phyloP scores from a whole-genome alignment of 2,113 vertebrate species.

The Cyanoramphus novaezelandiae region DNA sequence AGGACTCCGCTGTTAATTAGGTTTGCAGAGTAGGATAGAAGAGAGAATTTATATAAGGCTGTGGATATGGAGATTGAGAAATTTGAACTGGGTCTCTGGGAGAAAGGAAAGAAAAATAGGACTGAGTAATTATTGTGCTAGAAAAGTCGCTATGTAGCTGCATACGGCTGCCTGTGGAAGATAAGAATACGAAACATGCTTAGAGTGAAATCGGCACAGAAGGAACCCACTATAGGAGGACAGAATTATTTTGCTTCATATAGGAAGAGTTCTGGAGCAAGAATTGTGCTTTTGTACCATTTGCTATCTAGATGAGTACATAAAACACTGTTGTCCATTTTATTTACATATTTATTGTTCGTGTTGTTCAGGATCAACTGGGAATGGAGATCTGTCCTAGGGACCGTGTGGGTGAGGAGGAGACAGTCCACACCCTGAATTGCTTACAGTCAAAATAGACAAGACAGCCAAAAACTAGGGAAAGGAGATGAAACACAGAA shows the following conservation, averaged over 20 bases:
- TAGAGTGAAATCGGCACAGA: background rate
- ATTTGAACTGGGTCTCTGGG: background rate
- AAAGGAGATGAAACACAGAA: background rate
- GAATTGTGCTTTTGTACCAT: background rate
- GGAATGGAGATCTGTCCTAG: background rate
- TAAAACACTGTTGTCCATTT: background rate
- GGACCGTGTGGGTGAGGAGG: background rate
- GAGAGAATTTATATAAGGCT: background rate
- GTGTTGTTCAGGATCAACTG: background rate
- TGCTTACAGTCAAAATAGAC: background rate
- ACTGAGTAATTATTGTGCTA: background rate
- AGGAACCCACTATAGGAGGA: background rate
- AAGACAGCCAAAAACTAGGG: background rate
- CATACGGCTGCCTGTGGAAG: background rate
- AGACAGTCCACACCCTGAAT: background rate
- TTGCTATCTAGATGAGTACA: background rate
- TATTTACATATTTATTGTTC: background rate
- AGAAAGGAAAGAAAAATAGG: background rate
- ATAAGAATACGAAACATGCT: background rate
- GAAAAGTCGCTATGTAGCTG: background rate
- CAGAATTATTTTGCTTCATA: background rate
- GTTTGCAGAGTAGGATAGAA: background rate
- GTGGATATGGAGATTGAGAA: background rate
- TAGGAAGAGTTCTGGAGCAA: background rate
- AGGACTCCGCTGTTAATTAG: background rate